Evolutionary conservation across 2,797 vertebrate genomes (phyloP).

Genomic region (Amblyopsis hoosieri): DNA sequence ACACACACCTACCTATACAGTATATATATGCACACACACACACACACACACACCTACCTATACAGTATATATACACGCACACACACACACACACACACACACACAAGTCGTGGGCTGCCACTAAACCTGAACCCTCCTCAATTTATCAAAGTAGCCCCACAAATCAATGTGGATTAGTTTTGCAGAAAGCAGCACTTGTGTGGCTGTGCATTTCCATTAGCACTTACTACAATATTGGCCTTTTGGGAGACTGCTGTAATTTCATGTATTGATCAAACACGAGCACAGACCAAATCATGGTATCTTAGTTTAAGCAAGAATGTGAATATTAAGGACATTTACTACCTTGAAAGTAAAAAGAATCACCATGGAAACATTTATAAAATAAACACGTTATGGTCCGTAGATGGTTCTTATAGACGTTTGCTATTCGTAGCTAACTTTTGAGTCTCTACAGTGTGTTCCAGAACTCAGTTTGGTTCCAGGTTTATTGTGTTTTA

Average conservation of each 20-base stretch:
- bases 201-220: constrained; percentile 70
- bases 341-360: constrained; percentile 31
- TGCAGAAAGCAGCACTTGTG: constrained; percentile 67
- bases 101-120: background rate
- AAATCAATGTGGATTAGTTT: constrained; percentile 82
- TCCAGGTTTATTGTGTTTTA: too few species aligned
- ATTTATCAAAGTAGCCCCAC: constrained; percentile 20
- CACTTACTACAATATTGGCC: constrained; percentile 69
- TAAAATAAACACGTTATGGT: too few species aligned
- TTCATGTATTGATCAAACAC: constrained; percentile 72
- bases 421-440: too few species aligned
- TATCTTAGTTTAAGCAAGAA: constrained; percentile 54
- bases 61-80: constrained; percentile 20
- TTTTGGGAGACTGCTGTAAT: constrained; percentile 68
- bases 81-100: constrained; percentile 6
- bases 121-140: background rate
- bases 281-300: constrained; percentile 61
- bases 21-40: constrained; percentile 30
- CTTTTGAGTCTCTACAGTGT: too few species aligned
- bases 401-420: too few species aligned
- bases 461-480: too few species aligned
- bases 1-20: too few species aligned
- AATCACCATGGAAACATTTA: constrained; percentile 9
- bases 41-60: constrained; percentile 1
- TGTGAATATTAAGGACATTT: constrained; percentile 38